Percentiles rank a stretch among this genome's conserved stretches.
Conservation (phyloP, 2,113 vertebrate genomes). For the Siphamia tubifer region DNA sequence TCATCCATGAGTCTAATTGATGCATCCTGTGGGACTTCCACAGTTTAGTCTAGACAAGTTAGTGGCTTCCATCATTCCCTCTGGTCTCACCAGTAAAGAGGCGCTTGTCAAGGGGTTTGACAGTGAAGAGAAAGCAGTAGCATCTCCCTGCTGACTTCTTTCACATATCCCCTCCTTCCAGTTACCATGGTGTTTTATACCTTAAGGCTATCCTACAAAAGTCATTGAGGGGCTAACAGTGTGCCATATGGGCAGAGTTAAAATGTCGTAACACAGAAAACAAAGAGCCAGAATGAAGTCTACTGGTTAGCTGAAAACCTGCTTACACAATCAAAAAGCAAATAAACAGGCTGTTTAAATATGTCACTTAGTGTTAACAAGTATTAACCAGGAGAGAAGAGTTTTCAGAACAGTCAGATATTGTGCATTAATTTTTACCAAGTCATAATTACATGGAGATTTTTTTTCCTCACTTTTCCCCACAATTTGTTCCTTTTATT, state of each 20-base stretch:
- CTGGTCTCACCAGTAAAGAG: constrained; percentile 34
- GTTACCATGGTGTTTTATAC: constrained; percentile 74
- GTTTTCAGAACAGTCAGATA: neutral
- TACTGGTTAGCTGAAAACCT: neutral
- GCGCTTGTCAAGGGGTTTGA: constrained; percentile 28
- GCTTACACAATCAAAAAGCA: neutral
- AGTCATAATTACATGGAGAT: too few relatives aligned
- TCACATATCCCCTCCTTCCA: constrained; percentile 60
- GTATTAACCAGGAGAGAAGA: neutral
- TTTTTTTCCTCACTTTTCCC: too few relatives aligned
- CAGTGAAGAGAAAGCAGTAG: constrained; percentile 6
- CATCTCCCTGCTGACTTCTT: constrained; percentile 36
- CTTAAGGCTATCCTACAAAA: constrained; percentile 55
- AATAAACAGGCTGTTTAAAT: neutral
- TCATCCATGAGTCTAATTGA: constrained; percentile 70
- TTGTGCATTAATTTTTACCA: too few relatives aligned
- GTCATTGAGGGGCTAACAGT: constrained; percentile 30
- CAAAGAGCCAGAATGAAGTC: neutral
- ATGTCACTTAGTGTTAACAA: neutral
- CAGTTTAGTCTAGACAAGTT: constrained; percentile 73
- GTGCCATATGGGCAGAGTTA: constrained; percentile 15
- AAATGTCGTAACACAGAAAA: constrained; percentile 3
- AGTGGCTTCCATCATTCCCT: constrained; percentile 53
- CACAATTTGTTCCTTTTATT: too few relatives aligned
- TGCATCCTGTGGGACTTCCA: constrained; percentile 39